Base-by-base conservation (phyloP, 2,888 invertebrate genomes). In the Parnassius mnemosyne region DNA sequence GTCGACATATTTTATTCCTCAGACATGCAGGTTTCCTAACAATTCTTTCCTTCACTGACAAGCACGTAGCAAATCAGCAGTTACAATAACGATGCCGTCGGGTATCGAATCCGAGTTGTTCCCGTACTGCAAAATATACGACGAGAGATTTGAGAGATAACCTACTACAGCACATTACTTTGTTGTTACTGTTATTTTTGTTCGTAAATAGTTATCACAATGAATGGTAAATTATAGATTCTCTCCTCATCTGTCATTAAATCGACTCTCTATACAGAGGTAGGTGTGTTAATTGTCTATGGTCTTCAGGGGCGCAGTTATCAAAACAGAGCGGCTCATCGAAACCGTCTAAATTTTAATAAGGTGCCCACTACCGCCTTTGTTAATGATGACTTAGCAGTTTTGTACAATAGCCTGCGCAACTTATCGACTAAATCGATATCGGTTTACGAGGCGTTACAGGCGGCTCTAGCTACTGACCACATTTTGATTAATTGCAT, bases 361-460 rank as follows among this genome's bases (percentile, higher is more conserved):
- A 90, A 90, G 91, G 85, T 88, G 84, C 85, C 88, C 85, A 90
- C 90, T 89, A 87, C 90, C 85, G 87, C 87, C 87, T 89, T 91
- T 90, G 90, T 89, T 80, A 74, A 73, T 68, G 70, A 72, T 91
- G 90, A 91, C 84, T 70, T 65, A 68, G 89, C 89, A 85, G 81
- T 83, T 89, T 85, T 73, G 78, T 77, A 91, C 90, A 90, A 91
- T 89, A 71, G 81, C 82, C 90, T 90, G 85, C 89, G 88, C 90
- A 91, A 90, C 83, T 89, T 90, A 90, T 90, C 89, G 82, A 84
- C 84, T 81, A 84, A 90, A 90, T 90, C 90, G 90, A 89, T 89
- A 90, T 89, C 89, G 84, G 83, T 84, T 89, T 88, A 89, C 89
- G 89, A 89, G 87, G 89, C 90, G 90, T 89, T 89, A 84, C 88